Evolutionary conservation across 2,113 vertebrate genomes (phyloP), one percentile per base, ranked within the genome.

Genomic region (Cebus imitator): DNA sequence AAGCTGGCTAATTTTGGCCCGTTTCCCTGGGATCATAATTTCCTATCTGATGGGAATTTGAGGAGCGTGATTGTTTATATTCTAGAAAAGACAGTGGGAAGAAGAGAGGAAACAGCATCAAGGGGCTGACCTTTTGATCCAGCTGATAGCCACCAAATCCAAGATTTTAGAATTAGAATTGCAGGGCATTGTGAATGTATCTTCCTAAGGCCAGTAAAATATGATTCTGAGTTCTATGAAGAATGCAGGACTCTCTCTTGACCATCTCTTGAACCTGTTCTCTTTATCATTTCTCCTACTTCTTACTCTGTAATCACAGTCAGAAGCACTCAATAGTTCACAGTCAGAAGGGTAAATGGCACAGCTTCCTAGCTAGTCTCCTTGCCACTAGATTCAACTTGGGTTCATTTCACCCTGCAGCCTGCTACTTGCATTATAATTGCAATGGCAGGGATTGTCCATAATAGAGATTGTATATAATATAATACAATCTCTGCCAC

Each of bases 1-100:
- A 97, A 97, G 86, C 37, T 85, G 70, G 64, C 70, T 97, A 97
- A 94, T 96, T 98, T 96, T 97, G 96, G 95, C 91, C 55, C n/a
- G 23, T 97, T 94, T 95, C 93, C 91, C 72, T 97, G 66, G 80
- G 95, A 95, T 96, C 84, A 82, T 66, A 83, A 40, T 97, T 98
- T 96, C 79, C 94, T 98, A 94, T 97, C 87, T 97, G 87, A 97
- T 96, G 96, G 95, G 97, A 97, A 96, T 93, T 73, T 3, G 35
- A 93, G 75, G 45, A 96, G 50, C 37, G 8, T 72, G 52, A 92
- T 81, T 97, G 95, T 97, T 97, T 97, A 96, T 85, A 32, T 40
- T 87, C 50, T 75, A 94, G 80, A 95, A 75, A 92, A 92, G 96
- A 93, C 92, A 96, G 96, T 96, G 95, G 92, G 92, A 95, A 95